Evolutionary conservation across 2,797 vertebrate genomes (phyloP).

Genomic region (Denticeps clupeoides): DNA sequence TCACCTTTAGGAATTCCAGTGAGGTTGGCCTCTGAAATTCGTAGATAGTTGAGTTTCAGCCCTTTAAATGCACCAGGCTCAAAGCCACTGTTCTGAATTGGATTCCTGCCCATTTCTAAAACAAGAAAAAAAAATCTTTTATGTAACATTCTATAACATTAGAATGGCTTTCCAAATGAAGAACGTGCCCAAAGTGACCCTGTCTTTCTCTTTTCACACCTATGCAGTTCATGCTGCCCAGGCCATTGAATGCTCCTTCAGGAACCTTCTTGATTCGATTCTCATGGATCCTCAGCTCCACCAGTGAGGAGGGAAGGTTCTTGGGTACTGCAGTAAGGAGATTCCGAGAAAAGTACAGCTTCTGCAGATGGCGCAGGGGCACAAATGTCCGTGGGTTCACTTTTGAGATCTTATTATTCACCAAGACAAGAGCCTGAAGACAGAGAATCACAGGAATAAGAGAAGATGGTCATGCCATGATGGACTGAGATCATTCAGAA

Average conservation of each 20-base stretch:
- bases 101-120: slow-evolving; percentile 86
- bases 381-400: slow-evolving; percentile 71
- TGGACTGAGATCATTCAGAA: neutral
- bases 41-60: slow-evolving; percentile 80
- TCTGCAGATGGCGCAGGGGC: slow-evolving; percentile 72
- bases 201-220: slow-evolving; percentile 50
- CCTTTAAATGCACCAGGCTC: slow-evolving; percentile 84
- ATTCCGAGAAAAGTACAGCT: slow-evolving; percentile 87
- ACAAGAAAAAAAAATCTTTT: too few species aligned
- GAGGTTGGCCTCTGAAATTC: slow-evolving; percentile 80
- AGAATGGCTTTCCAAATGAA: too few species aligned
- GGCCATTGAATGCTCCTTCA: slow-evolving; percentile 67
- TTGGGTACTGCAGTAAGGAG: slow-evolving; percentile 68
- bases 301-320: slow-evolving; percentile 72
- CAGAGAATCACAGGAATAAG: neutral
- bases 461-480: neutral
- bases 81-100: slow-evolving; percentile 81
- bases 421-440: slow-evolving; percentile 34
- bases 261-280: slow-evolving; percentile 78
- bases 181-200: too few species aligned
- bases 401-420: slow-evolving; percentile 81
- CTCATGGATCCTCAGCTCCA: slow-evolving; percentile 83
- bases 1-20: slow-evolving; percentile 85
- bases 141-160: too few species aligned
- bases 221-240: slow-evolving; percentile 80